Percentiles rank a stretch among this genome's conserved stretches.
Evolutionary conservation across 2,888 invertebrate genomes (phyloP).

Genomic region (Hermaeophaga mercurialis): DNA sequence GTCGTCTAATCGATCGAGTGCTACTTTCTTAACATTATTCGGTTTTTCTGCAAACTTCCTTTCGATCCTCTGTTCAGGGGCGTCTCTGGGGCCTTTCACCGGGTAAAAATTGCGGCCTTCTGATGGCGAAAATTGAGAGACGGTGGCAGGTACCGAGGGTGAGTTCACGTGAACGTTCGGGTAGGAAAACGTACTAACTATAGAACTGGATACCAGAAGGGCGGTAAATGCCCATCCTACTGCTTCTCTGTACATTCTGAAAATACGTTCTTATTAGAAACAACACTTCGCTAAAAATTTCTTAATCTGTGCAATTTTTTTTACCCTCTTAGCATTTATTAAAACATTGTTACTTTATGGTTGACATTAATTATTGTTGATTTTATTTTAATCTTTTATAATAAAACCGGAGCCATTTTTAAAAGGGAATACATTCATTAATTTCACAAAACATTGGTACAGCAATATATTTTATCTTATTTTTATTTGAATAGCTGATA

Average conservation of each 20-base stretch:
- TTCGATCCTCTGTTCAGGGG: conserved; percentile 51
- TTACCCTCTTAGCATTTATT: no score
- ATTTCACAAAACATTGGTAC: no score
- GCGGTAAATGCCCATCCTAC: conserved; percentile 73
- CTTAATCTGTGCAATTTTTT: no score
- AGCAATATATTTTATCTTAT: no score
- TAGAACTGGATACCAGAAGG: conserved; percentile 69
- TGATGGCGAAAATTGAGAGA: conserved; percentile 4
- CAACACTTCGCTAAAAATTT: no score
- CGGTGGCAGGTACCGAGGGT: conserved; percentile 31
- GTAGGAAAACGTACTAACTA: conserved; percentile 71
- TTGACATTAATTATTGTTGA: no score
- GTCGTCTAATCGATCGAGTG: conserved; percentile 80
- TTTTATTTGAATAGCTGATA: no score
- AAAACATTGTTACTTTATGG: no score
- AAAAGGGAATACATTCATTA: no score
- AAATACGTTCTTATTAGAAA: no score
- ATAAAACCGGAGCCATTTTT: no score
- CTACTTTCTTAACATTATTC: conserved; percentile 87
- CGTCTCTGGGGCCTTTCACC: conserved; percentile 20
- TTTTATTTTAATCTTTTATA: no score
- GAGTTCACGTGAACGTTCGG: conserved; percentile 58
- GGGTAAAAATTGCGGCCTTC: conserved; percentile 16
- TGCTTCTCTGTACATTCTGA: conserved; percentile 67
- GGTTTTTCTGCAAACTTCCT: conserved; percentile 89